A percentile compares a stretch with the other conserved stretches of the same genome.
phyloP scores from a whole-genome alignment of 2,888 invertebrate genomes.

The Operophtera brumata region DNA sequence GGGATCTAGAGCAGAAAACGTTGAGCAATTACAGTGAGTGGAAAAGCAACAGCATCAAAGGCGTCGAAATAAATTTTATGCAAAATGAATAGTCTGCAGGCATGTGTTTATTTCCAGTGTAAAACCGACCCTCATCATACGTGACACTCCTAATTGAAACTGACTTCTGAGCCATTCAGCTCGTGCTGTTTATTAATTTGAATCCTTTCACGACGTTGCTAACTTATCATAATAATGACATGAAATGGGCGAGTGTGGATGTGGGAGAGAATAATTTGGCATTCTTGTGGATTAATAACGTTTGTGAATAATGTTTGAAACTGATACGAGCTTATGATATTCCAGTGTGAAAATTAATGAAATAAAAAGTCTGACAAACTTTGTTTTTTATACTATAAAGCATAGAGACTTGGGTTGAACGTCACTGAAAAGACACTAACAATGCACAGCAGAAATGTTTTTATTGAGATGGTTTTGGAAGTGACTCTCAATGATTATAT shows the following conservation, averaged over 20 bases:
- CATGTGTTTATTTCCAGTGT: conserved; percentile 21
- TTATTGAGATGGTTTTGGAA: no score
- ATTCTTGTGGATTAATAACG: conserved; percentile 4
- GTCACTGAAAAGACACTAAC: no score
- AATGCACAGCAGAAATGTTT: no score
- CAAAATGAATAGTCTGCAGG: conserved; percentile 4
- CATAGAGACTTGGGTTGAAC: no score
- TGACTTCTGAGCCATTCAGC: conserved; percentile 37
- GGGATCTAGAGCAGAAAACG: not conserved
- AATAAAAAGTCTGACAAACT: not conserved
- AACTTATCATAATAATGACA: conserved; percentile 26
- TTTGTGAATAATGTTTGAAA: not conserved
- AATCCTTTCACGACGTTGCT: conserved; percentile 27
- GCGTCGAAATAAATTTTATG: not conserved
- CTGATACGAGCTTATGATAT: not conserved
- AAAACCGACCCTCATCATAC: conserved; percentile 49
- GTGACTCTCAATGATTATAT: no score
- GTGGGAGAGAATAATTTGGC: conserved; percentile 9
- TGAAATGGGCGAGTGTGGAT: conserved; percentile 11
- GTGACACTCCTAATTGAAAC: conserved; percentile 46
- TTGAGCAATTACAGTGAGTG: no score
- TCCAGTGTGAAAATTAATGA: not conserved
- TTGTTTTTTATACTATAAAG: no score
- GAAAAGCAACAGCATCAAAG: not conserved
- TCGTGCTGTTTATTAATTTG: conserved; percentile 29